Base-by-base conservation (phyloP, 2,888 invertebrate species). In the Dynastes hyllus region DNA sequence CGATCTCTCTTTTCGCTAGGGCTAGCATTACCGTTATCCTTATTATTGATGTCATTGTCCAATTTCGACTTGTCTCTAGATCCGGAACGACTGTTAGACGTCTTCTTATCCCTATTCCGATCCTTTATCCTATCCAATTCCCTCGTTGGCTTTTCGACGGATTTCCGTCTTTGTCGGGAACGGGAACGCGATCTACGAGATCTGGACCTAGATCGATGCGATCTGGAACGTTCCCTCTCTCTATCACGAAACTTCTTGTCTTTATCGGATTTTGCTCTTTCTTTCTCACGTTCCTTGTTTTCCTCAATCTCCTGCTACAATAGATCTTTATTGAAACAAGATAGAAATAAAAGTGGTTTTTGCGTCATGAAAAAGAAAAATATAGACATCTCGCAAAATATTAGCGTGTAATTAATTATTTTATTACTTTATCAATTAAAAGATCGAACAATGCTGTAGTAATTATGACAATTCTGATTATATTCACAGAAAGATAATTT, bases 191-290 rank as follows among this genome's bases (percentile, higher is more conserved):
- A 87, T 76, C 87, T 75, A 16, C 80, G 76, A 4, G 84, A 85
- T 76, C 85, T 80, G 27, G 86, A 86, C 79, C 86, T 82, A 53
- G 83, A 81, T 75, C 87, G 85, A 70, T 86, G 81, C 22, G 86
- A 87, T 65, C 86, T 83, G 29, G 86, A 87, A 71, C 87, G 81
- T 45, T 84, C 84, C 69, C 89, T 87, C 89, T 88, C 87, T 85
- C 87, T 84, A 90, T 90, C 84, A 89, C 89, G 86, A 88, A 90
- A 87, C 85, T 87, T 91, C 89, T 83, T 90, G 87, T 86, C 90
- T 88, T 87, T 87, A 58, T 88, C 86, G 13, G 87, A 89, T 87
- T 86, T 85, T 80, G 87, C 90, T 87, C 86, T 85, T 55, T 88
- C 90, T 77, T 89, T 89, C 66, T 90, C 90, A 2, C 89, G 87